Evolutionary conservation across 2,888 invertebrate genomes (phyloP).

Genomic region (Chaitophorus viminalis): DNA sequence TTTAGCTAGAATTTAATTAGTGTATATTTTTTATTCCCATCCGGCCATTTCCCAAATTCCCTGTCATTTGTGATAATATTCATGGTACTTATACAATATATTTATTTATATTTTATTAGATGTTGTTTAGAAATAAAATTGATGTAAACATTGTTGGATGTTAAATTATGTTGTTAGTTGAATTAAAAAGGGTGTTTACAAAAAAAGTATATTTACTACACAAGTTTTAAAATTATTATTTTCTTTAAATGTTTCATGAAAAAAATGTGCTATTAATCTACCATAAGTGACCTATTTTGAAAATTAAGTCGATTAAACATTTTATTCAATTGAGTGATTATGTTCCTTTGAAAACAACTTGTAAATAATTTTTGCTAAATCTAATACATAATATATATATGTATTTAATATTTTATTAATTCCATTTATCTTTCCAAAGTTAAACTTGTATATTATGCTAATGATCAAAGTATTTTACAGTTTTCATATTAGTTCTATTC

Average conservation of each 20-base stretch:
- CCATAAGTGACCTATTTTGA: slow-evolving; percentile 46
- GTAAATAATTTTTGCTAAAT: slow-evolving; percentile 48
- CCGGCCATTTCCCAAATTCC: slow-evolving; percentile 41
- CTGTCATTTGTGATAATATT: slow-evolving; percentile 57
- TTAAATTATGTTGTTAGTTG: slow-evolving; percentile 35
- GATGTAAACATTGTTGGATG: slow-evolving; percentile 32
- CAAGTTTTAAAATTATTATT: slow-evolving; percentile 13
- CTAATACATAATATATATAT: slow-evolving; percentile 24
- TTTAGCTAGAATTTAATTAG: slow-evolving; percentile 46
- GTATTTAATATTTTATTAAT: slow-evolving; percentile 51
- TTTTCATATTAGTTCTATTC: slow-evolving; percentile 41
- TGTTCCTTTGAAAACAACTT: slow-evolving; percentile 49
- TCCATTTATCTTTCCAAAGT: slow-evolving; percentile 31
- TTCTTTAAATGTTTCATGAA: slow-evolving; percentile 10
- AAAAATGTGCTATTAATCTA: slow-evolving; percentile 34
- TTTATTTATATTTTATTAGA: slow-evolving; percentile 50
- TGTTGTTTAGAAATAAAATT: slow-evolving; percentile 34
- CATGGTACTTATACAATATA: slow-evolving; percentile 58
- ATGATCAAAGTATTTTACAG: slow-evolving; percentile 24
- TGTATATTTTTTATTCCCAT: slow-evolving; percentile 35
- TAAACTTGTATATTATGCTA: slow-evolving; percentile 24
- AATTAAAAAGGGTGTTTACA: neutral
- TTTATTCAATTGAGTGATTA: slow-evolving; percentile 51
- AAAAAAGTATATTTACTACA: slow-evolving; percentile 34
- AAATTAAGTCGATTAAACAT: slow-evolving; percentile 36